A percentile compares a stretch with the other conserved stretches of the same genome.
phyloP scores from a whole-genome alignment of 30 jellyfish, hydroid and myxozoan species.

The Nemopilema nomurai region DNA sequence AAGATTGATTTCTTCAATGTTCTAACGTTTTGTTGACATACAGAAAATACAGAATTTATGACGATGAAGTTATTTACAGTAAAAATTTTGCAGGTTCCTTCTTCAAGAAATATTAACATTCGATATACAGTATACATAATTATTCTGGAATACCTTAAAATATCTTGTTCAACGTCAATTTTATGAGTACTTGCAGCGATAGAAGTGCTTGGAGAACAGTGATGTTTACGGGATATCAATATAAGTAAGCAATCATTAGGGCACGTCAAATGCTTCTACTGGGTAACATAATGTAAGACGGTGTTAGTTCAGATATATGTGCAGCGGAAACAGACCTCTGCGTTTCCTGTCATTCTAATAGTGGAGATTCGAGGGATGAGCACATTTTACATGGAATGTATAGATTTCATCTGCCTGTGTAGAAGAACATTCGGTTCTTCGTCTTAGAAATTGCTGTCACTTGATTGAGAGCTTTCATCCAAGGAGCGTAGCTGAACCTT shows the following conservation, averaged over 20 bases:
- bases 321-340: not conserved
- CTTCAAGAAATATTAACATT: not conserved
- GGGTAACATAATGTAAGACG: not conserved
- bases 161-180: not conserved
- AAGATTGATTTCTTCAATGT: not conserved
- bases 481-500: not conserved
- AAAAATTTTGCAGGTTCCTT: not conserved
- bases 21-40: not conserved
- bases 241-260: not conserved
- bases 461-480: not conserved
- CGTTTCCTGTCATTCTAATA: not conserved
- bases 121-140: not conserved
- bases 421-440: not conserved
- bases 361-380: not conserved
- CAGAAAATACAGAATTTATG: not conserved
- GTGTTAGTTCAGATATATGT: not conserved
- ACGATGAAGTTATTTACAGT: not conserved
- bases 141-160: not conserved
- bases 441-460: not conserved
- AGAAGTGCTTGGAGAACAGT: not conserved
- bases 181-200: not conserved
- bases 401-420: not conserved
- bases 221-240: not conserved
- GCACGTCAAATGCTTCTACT: not conserved
- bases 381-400: not conserved